Conservation (phyloP, 2,888 invertebrate genomes). For the Celastrina argiolus region DNA sequence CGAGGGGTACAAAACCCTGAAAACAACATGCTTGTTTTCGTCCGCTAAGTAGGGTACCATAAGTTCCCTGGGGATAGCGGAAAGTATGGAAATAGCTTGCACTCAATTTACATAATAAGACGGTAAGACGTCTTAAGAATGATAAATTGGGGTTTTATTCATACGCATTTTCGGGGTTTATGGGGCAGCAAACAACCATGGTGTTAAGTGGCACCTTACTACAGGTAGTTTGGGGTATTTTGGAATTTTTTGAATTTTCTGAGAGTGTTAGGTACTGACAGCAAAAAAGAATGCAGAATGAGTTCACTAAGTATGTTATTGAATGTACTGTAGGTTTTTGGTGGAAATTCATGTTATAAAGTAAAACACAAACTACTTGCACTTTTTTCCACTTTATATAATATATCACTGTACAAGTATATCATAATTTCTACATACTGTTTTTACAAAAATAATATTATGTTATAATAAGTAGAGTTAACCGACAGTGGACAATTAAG, state of each 20-base stretch:
- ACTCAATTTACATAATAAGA: constrained; percentile 43
- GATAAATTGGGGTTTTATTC: constrained; percentile 42
- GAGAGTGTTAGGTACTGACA: no score
- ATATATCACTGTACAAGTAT: no score
- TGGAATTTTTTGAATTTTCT: background rate
- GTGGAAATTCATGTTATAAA: no score
- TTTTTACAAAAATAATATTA: no score
- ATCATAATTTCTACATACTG: no score
- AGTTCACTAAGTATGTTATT: no score
- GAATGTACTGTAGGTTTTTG: no score
- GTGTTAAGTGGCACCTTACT: background rate
- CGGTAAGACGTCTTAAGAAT: constrained; percentile 38
- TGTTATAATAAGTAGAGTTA: no score
- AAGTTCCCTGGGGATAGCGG: constrained; percentile 36
- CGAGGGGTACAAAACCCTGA: background rate
- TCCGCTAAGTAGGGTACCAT: constrained; percentile 28
- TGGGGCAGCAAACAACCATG: background rate
- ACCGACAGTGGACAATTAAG: no score
- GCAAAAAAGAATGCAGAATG: no score
- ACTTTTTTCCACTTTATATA: no score
- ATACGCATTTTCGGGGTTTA: constrained; percentile 31
- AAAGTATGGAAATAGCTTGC: constrained; percentile 41
- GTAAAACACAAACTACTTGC: no score
- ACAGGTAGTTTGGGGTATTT: background rate
- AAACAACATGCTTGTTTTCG: constrained; percentile 21